These are phyloP conservation scores for Halictus rubicundus DNA, from an alignment of 1,140 invertebrate species.

Conservation along the genomic window DNA sequence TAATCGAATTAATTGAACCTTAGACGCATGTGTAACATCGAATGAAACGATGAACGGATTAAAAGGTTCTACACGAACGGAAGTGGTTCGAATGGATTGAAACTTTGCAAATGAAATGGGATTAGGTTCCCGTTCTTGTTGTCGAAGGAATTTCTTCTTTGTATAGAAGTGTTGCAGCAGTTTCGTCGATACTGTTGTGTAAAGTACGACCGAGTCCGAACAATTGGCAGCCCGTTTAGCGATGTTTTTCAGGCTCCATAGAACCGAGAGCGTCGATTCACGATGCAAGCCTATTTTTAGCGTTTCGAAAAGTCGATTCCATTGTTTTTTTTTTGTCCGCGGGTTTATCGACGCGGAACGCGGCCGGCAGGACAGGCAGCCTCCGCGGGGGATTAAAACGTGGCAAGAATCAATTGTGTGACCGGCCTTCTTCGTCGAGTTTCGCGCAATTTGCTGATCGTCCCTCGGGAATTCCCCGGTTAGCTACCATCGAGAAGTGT, in stretches of 20 bases:
- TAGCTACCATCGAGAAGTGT: constrained; percentile 48
- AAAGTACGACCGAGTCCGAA: no score
- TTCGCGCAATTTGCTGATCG: constrained; percentile 59
- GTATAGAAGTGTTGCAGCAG: no score
- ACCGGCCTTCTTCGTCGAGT: constrained; percentile 31
- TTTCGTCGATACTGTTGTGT: no score
- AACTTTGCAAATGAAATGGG: no score
- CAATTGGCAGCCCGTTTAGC: no score
- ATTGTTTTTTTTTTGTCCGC: constrained; percentile 38
- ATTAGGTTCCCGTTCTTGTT: no score
- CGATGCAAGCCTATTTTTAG: constrained; percentile 17
- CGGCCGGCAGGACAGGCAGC: constrained; percentile 22
- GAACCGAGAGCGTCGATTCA: constrained; percentile 5
- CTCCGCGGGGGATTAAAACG: constrained; percentile 43
- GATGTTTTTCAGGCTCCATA: neutral
- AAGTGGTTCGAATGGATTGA: no score
- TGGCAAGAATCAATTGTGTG: constrained; percentile 49
- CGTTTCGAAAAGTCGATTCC: constrained; percentile 26
- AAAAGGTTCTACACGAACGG: no score
- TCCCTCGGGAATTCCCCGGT: constrained; percentile 62
- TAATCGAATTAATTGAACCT: no score
- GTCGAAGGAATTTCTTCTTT: no score
- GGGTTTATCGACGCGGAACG: constrained; percentile 45
- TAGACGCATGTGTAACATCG: no score
- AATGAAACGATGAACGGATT: no score